Evolutionary conservation across 2,113 vertebrate genomes (phyloP).

Genomic region (Lepidiolamprologus cunningtoni): DNA sequence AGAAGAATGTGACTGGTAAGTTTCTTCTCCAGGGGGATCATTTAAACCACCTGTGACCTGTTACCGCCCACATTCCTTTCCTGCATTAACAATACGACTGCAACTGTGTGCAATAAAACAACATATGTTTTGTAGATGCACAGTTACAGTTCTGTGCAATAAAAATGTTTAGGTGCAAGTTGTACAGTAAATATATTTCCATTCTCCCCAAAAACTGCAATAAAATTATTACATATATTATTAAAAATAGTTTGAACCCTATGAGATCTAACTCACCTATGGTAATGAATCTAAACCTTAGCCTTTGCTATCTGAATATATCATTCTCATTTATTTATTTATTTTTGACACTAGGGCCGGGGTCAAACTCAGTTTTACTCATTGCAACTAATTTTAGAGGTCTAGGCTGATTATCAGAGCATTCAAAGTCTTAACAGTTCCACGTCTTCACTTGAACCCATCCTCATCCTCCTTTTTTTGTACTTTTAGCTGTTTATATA

Average conservation of each 20-base stretch:
- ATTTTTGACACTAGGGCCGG: not conserved
- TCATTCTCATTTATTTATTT: not conserved
- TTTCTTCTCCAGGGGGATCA: not conserved
- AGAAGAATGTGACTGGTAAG: not conserved
- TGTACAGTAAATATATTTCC: not conserved
- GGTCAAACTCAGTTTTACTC: not conserved
- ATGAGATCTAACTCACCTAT: not conserved
- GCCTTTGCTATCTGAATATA: not conserved
- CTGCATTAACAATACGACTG: not conserved
- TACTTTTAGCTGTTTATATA: not conserved
- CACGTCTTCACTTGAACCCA: not conserved
- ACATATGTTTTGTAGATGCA: fast-evolving
- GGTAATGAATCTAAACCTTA: not conserved
- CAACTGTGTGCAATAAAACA: not conserved
- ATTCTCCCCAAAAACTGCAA: not conserved
- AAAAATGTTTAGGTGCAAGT: not conserved
- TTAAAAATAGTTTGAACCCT: not conserved
- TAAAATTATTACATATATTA: fast-evolving
- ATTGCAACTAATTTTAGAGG: not conserved
- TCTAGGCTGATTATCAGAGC: not conserved
- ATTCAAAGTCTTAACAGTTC: not conserved
- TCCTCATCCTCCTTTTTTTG: fast-evolving
- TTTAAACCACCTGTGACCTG: not conserved
- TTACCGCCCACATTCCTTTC: not conserved
- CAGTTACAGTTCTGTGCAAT: not conserved